Evolutionary conservation across 2,113 vertebrate species (phyloP).

Genomic region (Platichthys stellatus): DNA sequence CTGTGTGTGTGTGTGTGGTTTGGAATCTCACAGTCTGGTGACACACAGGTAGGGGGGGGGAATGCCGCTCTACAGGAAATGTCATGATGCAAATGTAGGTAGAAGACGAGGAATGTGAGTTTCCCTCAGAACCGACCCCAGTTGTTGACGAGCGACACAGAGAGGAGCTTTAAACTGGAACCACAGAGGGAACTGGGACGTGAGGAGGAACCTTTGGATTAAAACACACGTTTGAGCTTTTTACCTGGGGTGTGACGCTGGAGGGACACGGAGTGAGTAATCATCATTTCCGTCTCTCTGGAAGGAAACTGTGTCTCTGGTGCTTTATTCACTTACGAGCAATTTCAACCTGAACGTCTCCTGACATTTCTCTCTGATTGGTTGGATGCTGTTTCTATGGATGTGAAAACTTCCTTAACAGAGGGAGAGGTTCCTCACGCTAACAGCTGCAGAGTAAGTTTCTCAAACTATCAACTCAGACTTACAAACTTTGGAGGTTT

Average conservation of each 20-base stretch:
- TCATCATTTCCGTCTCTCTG: not conserved
- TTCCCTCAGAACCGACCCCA: not conserved
- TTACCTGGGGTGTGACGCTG: not conserved
- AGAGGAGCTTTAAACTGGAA: slow-evolving; percentile 2
- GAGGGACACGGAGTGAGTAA: not conserved
- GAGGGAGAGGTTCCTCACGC: no score
- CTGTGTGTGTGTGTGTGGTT: not conserved
- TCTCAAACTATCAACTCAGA: no score
- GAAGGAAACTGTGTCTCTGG: no score
- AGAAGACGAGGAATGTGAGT: slow-evolving; percentile 42
- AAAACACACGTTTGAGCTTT: not conserved
- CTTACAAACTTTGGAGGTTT: no score
- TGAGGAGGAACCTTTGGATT: slow-evolving; percentile 6
- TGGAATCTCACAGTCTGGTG: slow-evolving; percentile 29
- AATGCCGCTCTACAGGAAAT: slow-evolving; percentile 69
- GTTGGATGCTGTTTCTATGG: no score
- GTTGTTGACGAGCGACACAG: not conserved
- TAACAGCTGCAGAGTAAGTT: no score
- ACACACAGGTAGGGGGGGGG: not conserved
- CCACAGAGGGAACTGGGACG: not conserved
- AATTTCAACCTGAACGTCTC: no score
- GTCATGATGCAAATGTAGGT: slow-evolving; percentile 10
- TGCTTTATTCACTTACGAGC: no score
- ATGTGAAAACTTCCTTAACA: no score
- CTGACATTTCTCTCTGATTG: no score